These are phyloP conservation scores for Ceyx melanurus DNA, from an alignment of 2,113 vertebrate genomes.

Conservation along the genomic window DNA sequence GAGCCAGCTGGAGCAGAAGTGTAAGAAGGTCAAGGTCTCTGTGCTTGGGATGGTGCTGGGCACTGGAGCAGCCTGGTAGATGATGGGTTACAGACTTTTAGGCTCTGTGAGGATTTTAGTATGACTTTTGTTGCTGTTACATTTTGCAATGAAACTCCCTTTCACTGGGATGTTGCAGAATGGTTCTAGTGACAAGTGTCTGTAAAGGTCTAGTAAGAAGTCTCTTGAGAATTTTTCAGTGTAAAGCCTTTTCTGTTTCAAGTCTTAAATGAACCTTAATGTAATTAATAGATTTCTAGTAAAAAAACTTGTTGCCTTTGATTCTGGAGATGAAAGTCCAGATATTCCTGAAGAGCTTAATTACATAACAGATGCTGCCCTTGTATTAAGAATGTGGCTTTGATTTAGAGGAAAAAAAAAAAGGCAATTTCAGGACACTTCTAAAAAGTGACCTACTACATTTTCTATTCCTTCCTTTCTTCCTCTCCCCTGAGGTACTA, in stretches of 20 bases:
- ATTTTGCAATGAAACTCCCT: neutral
- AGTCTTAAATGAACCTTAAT: constrained; percentile 16
- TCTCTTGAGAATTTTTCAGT: neutral
- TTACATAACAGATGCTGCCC: neutral
- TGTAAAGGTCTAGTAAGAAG: neutral
- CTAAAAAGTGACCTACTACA: neutral
- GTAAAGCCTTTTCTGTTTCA: neutral
- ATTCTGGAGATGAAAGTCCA: constrained; percentile 42
- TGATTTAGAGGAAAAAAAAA: neutral
- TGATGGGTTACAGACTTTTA: neutral
- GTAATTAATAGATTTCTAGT: constrained; percentile 13
- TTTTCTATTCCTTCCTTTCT: neutral
- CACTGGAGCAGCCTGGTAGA: neutral
- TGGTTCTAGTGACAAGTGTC: neutral
- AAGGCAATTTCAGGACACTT: neutral
- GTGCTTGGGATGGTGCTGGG: rapidly evolving
- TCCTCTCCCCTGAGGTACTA: neutral
- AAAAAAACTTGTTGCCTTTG: neutral
- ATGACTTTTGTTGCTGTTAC: neutral
- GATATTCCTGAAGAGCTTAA: neutral
- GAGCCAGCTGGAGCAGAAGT: neutral
- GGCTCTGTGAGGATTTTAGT: neutral
- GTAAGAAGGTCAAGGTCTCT: neutral
- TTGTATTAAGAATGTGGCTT: neutral
- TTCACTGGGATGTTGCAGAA: neutral